Base-by-base conservation (phyloP, 1,140 invertebrate genomes). In the Latrodectus geometricus region DNA sequence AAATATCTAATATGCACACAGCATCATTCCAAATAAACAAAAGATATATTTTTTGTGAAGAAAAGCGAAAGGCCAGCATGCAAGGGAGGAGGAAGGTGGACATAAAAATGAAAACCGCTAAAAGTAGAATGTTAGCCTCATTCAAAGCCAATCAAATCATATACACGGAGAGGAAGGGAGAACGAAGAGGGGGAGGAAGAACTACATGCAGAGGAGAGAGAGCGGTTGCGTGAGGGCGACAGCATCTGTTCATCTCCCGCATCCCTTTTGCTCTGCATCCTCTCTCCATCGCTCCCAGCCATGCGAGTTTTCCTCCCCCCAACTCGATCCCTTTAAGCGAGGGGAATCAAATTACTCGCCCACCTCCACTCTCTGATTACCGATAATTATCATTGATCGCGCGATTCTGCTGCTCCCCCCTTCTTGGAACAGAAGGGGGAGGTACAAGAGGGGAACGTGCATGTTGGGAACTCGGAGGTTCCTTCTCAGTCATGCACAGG, bases 341-440 rank as follows among this genome's bases (percentile, higher is more conserved):
- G 83, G 83, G 83, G 83, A 86, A 86, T 86, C 83, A 72, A 86
- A 86, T 86, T 86, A 86, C 83, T 84, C 61, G 73, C 82, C 82
- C 83, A 68, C 83, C 83, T 78, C 83, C 75, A 12, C 75, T 78
- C 83, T 86, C 83, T 86, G 83, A 86, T 86, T 86, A 86, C 83
- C 83, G 75, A 86, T 86, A 86, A 86, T 86, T 86, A 86, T 86
- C 83, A 86, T 86, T 86, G 83, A 86, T 84, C 82, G 82, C 65
- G 61, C 65, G 69, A 49, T 54, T 49, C n/a, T 23, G 21, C 54
- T 74, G 70, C 48, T 74, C 50, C 17, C 52, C 17, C 48, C 35
- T 17, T 21, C 68, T 48, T 17, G 80, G 23, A n/a, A 14, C n/a
- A 74, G 73, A n/a, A 50, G 20, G 56, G 56, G 73, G 49, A 11